phyloP scores from a whole-genome alignment of 2,113 vertebrate species.

The Tachycineta bicolor region DNA sequence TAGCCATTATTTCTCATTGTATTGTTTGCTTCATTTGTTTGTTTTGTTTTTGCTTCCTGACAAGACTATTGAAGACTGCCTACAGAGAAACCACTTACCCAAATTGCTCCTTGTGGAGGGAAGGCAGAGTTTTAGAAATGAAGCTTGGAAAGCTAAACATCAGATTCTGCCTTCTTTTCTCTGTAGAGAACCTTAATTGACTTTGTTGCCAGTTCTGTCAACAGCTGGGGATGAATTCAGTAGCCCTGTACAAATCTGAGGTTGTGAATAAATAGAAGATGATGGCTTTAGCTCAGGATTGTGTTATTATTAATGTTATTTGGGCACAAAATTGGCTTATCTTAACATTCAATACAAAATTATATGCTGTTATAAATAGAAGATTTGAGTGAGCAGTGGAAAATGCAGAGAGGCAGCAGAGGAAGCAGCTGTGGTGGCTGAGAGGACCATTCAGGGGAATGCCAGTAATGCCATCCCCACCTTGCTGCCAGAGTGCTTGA shows the following conservation, averaged over 20 bases:
- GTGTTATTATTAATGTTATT: background rate
- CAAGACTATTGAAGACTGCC: constrained; percentile 17
- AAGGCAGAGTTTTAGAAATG: constrained; percentile 1
- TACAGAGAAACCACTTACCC: constrained; percentile 35
- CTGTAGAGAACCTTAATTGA: background rate
- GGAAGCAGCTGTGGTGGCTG: background rate
- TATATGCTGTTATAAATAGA: background rate
- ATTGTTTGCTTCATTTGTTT: constrained; percentile 20
- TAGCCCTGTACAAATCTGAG: background rate
- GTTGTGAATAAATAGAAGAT: background rate
- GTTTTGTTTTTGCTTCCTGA: constrained; percentile 44
- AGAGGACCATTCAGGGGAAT: background rate
- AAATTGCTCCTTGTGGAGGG: constrained; percentile 30
- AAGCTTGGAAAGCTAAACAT: background rate
- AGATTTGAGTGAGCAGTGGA: background rate
- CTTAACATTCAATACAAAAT: background rate
- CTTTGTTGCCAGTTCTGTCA: background rate
- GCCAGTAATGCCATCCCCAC: background rate
- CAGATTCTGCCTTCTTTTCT: background rate
- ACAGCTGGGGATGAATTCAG: background rate
- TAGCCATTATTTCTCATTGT: constrained; percentile 31
- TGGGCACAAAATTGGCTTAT: background rate
- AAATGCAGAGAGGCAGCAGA: background rate
- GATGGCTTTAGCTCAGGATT: background rate
- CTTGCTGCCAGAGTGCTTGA: background rate